Percentiles rank a stretch among this genome's conserved stretches.
phyloP scores from a whole-genome alignment of 2,888 invertebrate species.

The Maniola hyperantus region DNA sequence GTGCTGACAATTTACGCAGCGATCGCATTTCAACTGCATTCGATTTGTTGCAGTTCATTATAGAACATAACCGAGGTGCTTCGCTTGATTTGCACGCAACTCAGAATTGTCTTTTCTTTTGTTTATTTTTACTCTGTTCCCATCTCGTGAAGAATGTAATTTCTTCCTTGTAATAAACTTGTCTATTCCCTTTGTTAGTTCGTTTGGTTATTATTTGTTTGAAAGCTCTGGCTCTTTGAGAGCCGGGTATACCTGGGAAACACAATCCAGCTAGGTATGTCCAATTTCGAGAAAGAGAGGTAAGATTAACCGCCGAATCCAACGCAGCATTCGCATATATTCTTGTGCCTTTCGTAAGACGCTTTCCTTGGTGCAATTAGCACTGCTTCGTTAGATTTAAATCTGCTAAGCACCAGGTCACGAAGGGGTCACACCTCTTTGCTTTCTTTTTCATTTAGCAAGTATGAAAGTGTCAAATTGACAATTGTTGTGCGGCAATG shows the following conservation, averaged over 20 bases:
- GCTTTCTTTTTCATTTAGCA: conserved; percentile 40
- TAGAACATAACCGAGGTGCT: conserved; percentile 33
- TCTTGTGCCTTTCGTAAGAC: conserved; percentile 14
- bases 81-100: conserved; percentile 26
- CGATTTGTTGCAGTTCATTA: conserved; percentile 39
- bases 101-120: conserved; percentile 5
- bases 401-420: conserved; percentile 37
- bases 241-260: too few species aligned
- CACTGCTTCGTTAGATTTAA: conserved; percentile 32
- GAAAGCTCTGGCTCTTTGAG: too few species aligned
- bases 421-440: conserved; percentile 35
- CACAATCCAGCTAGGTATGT: too few species aligned
- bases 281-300: too few species aligned
- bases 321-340: too few species aligned
- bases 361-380: conserved; percentile 39
- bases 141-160: conserved; percentile 6
- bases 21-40: conserved; percentile 36
- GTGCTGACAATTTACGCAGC: conserved; percentile 36
- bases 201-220: too few species aligned
- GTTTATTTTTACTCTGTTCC: conserved; percentile 10
- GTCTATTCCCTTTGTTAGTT: conserved; percentile 8
- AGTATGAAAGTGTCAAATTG: conserved; percentile 42
- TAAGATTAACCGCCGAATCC: too few species aligned
- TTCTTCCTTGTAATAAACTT: conserved; percentile 6
- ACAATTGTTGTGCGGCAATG: conserved; percentile 17